Conservation (phyloP, 64 coral and sea anemone genomes). For the Dendrophyllia cribrosa region DNA sequence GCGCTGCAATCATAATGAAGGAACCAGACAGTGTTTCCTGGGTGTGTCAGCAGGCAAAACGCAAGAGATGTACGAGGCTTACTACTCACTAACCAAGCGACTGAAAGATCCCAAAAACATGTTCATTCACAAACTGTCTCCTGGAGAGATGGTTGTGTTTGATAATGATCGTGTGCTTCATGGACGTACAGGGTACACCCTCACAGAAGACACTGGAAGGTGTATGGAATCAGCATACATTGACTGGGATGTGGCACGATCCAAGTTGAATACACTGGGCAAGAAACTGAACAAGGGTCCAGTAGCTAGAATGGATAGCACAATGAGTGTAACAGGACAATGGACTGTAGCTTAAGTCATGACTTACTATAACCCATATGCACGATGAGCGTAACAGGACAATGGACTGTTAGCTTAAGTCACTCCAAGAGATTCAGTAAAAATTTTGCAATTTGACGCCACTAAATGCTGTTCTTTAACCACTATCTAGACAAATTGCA, state of each 20-base stretch:
- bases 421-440: too few relatives aligned
- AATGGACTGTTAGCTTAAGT: conserved; percentile 6
- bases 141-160: conserved; percentile 82
- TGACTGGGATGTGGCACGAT: conserved; percentile 88
- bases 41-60: conserved; percentile 64
- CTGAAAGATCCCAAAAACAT: conserved; percentile 75
- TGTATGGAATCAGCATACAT: conserved; percentile 79
- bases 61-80: conserved; percentile 73
- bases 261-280: conserved; percentile 70
- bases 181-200: conserved; percentile 67
- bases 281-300: conserved; percentile 55
- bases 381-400: background rate
- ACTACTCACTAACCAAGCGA: conserved; percentile 69
- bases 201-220: conserved; percentile 32
- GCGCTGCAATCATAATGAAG: conserved; percentile 83
- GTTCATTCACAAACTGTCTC: conserved; percentile 68
- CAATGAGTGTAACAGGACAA: background rate
- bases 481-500: too few relatives aligned
- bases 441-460: too few relatives aligned
- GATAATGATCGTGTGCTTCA: conserved; percentile 88
- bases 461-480: too few relatives aligned
- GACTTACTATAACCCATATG: too few relatives aligned
- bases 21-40: conserved; percentile 70
- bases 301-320: conserved; percentile 33
- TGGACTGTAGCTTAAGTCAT: conserved; percentile 2